phyloP scores from a whole-genome alignment of 2,888 invertebrate species.

The Stenolophus ochropezus region DNA sequence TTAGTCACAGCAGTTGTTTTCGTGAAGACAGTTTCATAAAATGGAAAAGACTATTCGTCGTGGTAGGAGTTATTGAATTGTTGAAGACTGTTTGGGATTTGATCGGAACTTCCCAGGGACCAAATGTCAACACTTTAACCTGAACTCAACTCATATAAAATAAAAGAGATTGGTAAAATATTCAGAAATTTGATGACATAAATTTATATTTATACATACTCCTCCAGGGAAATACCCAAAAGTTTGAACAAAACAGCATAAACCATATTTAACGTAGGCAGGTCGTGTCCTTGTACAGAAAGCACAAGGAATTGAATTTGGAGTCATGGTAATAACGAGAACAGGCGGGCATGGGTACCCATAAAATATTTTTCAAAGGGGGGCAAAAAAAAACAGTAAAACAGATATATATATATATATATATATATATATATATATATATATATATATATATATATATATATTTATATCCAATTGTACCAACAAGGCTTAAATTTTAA shows the following conservation, averaged over 20 bases:
- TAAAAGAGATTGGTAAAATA: conserved; percentile 30
- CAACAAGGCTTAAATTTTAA: too few species aligned
- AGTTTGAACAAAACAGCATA: conserved; percentile 17
- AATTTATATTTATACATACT: conserved; percentile 11
- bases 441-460: too few species aligned
- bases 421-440: too few species aligned
- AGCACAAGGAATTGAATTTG: conserved; percentile 3
- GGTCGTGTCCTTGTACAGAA: not conserved
- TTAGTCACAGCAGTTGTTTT: too few species aligned
- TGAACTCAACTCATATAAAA: not conserved
- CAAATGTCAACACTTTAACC: conserved; percentile 1
- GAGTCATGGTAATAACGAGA: not conserved
- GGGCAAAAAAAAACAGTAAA: too few species aligned
- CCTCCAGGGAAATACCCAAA: conserved; percentile 23
- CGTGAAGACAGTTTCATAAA: too few species aligned
- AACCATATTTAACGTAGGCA: conserved; percentile 19
- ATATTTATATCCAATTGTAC: too few species aligned
- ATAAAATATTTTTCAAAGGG: too few species aligned
- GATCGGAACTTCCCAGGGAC: not conserved
- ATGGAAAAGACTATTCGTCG: too few species aligned
- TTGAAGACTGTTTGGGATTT: not conserved
- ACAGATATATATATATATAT: too few species aligned
- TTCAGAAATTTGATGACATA: conserved; percentile 28
- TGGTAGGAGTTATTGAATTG: too few species aligned
- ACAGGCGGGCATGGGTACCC: not conserved